Evolutionary conservation across 2,888 invertebrate genomes (phyloP).

Genomic region (Aphidoletes aphidimyza): DNA sequence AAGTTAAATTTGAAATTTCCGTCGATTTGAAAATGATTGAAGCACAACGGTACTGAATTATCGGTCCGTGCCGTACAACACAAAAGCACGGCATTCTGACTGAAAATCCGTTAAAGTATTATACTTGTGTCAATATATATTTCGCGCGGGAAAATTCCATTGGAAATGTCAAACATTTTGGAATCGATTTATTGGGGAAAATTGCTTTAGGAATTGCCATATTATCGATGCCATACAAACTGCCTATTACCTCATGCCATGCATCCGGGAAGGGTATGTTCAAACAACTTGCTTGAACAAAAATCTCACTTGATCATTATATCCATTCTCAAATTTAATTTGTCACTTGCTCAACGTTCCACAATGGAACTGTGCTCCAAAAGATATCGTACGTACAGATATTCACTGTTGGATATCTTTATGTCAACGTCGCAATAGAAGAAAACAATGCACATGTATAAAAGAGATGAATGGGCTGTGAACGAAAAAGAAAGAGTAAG

Average conservation of each 20-base stretch:
- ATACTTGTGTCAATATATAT: not conserved
- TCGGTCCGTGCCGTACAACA: no score
- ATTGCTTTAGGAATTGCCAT: not conserved
- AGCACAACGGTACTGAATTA: no score
- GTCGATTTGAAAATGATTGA: no score
- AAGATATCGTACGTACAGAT: not conserved
- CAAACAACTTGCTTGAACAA: not conserved
- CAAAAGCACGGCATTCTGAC: not conserved
- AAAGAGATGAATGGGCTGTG: no score
- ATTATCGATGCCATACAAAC: not conserved
- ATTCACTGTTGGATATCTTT: not conserved
- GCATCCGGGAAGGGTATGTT: conserved; percentile 14
- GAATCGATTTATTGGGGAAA: conserved; percentile 1
- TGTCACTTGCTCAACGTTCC: not conserved
- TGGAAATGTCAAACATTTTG: not conserved
- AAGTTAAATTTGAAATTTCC: conserved; percentile 1
- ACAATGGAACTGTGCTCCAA: no score
- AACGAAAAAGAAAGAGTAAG: no score
- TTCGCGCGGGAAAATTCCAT: not conserved
- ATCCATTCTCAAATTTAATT: conserved; percentile 1
- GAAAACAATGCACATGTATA: not conserved
- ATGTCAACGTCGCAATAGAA: not conserved
- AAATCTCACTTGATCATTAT: not conserved
- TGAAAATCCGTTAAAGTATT: not conserved
- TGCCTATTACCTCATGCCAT: not conserved